phyloP scores from a whole-genome alignment of 2,113 vertebrate genomes.

The Zingel zingel region DNA sequence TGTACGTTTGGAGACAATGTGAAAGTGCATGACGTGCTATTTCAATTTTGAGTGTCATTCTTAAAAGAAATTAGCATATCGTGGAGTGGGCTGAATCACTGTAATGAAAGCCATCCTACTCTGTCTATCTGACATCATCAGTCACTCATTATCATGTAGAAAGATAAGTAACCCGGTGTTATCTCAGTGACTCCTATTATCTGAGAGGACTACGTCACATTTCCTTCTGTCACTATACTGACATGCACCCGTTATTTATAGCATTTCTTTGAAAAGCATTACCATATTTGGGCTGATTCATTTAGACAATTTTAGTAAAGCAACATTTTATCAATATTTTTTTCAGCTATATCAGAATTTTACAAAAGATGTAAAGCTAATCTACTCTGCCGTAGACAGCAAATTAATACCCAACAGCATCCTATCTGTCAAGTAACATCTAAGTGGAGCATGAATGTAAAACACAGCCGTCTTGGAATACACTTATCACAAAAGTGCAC shows the following conservation, averaged over 20 bases:
- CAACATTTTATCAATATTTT: not conserved
- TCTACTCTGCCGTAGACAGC: not conserved
- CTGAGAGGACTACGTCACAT: constrained; percentile 64
- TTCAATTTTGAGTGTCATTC: constrained; percentile 29
- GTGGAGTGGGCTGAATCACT: constrained; percentile 46
- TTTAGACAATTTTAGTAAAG: not conserved
- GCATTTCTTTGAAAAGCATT: constrained; percentile 8
- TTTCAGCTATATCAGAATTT: not conserved
- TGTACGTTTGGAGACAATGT: constrained; percentile 18
- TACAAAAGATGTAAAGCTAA: not conserved
- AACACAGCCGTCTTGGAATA: not conserved
- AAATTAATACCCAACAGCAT: not conserved
- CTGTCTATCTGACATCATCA: constrained; percentile 86
- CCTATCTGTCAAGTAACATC: not conserved
- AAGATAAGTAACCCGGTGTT: constrained; percentile 84
- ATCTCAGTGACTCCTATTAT: constrained; percentile 88
- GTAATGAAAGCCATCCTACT: constrained; percentile 39
- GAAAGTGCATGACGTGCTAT: constrained; percentile 33
- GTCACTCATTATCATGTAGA: constrained; percentile 89
- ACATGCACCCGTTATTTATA: constrained; percentile 14
- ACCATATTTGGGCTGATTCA: constrained; percentile 12
- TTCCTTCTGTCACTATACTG: constrained; percentile 20
- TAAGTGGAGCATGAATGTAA: not conserved
- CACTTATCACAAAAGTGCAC: not conserved
- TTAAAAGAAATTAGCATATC: constrained; percentile 42